Percentiles rank a stretch among this genome's conserved stretches.
Conservation (phyloP, 2,113 vertebrate species). For the Corynorhinus townsendii region DNA sequence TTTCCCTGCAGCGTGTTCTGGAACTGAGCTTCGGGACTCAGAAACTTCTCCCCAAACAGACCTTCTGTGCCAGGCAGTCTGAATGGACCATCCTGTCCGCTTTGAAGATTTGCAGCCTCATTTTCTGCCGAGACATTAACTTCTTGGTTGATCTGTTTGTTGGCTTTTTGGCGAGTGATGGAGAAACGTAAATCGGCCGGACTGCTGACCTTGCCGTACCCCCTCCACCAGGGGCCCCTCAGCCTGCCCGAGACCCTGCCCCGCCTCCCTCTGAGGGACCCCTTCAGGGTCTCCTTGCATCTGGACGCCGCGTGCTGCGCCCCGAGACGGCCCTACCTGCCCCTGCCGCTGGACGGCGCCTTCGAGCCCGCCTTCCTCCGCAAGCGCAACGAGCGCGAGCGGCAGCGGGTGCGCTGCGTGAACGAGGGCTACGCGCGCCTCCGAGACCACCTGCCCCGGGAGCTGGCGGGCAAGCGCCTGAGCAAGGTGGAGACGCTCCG, state of each 20-base stretch:
- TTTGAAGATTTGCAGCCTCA: constrained; percentile 1
- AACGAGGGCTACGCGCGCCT: constrained; percentile 94
- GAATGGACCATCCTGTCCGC: constrained; percentile 47
- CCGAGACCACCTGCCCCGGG: constrained; percentile 89
- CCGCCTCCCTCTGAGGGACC: constrained; percentile 60
- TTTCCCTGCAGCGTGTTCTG: constrained; percentile 45
- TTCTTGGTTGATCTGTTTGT: background rate
- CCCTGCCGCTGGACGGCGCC: constrained; percentile 83
- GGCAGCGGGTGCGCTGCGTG: constrained; percentile 93
- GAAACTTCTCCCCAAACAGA: background rate
- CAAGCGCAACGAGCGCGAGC: constrained; percentile 92
- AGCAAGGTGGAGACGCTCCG: constrained; percentile 95
- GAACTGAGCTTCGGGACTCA: background rate
- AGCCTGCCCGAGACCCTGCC: constrained; percentile 49
- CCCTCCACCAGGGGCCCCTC: constrained; percentile 71
- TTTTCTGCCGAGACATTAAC: background rate
- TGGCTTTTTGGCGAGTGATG: constrained; percentile 57
- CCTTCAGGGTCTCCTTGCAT: constrained; percentile 77
- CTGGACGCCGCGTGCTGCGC: constrained; percentile 74
- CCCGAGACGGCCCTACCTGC: constrained; percentile 77
- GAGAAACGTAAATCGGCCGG: constrained; percentile 46
- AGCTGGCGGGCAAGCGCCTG: constrained; percentile 88
- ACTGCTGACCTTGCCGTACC: constrained; percentile 63
- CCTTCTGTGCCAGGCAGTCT: background rate
- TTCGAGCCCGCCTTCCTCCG: constrained; percentile 91